These are phyloP conservation scores for Sapajus apella DNA, from an alignment of 2,113 vertebrate species.

Conservation along the genomic window DNA sequence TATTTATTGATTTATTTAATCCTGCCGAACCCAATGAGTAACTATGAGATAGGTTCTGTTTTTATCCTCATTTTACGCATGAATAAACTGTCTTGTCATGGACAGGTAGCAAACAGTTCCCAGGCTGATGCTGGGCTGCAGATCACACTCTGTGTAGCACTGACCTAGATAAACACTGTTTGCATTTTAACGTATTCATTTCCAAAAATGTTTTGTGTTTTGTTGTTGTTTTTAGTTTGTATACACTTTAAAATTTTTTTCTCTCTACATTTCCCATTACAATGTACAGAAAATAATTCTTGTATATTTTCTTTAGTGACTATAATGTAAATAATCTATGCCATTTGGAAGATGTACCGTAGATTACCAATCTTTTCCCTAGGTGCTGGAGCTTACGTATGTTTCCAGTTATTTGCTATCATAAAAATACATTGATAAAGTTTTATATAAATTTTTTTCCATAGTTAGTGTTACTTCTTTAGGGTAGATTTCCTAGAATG, in stretches of 20 bases:
- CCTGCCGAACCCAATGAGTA: background rate
- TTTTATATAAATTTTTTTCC: constrained; percentile 31
- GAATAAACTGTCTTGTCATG: background rate
- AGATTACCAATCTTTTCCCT: background rate
- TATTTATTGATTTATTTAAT: background rate
- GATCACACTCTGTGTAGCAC: background rate
- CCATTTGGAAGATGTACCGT: background rate
- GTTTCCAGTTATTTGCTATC: constrained; percentile 7
- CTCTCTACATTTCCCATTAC: background rate
- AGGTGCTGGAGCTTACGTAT: background rate
- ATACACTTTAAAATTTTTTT: background rate
- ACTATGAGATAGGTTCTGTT: background rate
- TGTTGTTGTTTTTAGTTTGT: background rate
- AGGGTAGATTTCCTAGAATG: constrained; percentile 1
- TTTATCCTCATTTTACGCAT: background rate
- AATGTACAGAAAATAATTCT: background rate
- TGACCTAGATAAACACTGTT: background rate
- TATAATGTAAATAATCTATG: background rate
- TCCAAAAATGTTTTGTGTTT: background rate
- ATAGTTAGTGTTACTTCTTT: background rate
- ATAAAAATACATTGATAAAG: background rate
- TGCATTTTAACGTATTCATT: background rate
- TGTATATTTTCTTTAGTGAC: constrained; percentile 4
- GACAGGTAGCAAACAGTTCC: background rate
- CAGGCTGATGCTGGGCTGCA: background rate